Evolutionary conservation across 2,113 vertebrate species (phyloP).

Genomic region (Dasyprocta punctata): DNA sequence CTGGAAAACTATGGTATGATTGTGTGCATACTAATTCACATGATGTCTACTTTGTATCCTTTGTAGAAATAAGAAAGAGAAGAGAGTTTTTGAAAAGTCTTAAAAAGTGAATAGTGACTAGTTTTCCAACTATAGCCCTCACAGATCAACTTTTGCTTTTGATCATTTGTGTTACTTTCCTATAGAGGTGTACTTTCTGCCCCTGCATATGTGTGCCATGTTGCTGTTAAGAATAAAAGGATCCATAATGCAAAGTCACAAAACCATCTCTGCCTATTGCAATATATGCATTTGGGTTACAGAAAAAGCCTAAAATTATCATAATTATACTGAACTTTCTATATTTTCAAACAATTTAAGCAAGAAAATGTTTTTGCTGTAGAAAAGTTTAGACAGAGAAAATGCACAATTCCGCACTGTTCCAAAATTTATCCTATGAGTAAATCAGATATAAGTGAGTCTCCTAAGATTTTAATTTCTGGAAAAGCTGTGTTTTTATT

Average conservation of each 20-base stretch:
- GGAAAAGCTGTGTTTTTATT: conserved; percentile 51
- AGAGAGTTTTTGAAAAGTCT: conserved; percentile 66
- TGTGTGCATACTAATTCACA: conserved; percentile 22
- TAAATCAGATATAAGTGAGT: not conserved
- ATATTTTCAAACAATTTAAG: conserved; percentile 21
- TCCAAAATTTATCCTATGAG: not conserved
- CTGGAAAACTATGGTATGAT: conserved; percentile 52
- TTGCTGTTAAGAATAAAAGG: not conserved
- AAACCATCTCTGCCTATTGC: not conserved
- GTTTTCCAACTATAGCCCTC: conserved; percentile 53
- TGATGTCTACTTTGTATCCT: conserved; percentile 61
- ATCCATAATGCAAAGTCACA: not conserved
- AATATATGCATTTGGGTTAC: not conserved
- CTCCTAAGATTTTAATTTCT: not conserved
- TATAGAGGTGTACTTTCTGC: not conserved
- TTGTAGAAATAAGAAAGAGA: conserved; percentile 60
- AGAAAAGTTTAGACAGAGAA: not conserved
- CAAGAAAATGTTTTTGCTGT: conserved; percentile 3
- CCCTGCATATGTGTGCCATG: too few species aligned
- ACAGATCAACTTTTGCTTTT: conserved; percentile 49
- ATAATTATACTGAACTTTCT: conserved; percentile 28
- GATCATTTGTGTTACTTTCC: conserved; percentile 37
- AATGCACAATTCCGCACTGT: not conserved
- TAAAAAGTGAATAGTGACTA: conserved; percentile 63
- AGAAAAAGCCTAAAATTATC: conserved; percentile 32